Percentiles rank a stretch among this genome's conserved stretches.
These are phyloP conservation scores for Diabrotica undecimpunctata DNA, from an alignment of 1,140 invertebrate species.

Conservation along the genomic window DNA sequence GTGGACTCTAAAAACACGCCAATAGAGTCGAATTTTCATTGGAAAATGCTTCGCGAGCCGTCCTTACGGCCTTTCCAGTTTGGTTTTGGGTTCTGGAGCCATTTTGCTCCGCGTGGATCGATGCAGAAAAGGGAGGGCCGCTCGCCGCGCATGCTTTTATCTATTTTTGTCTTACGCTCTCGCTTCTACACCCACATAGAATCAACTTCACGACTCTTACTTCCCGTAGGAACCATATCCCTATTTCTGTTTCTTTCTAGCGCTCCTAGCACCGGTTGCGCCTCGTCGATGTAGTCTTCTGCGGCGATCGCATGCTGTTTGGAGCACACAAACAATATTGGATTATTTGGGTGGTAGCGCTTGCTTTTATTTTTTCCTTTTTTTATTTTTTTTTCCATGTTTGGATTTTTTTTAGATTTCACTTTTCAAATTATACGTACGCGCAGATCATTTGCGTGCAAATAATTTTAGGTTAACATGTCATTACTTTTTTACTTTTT, in stretches of 20 bases:
- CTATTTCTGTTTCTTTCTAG: slow-evolving; percentile 11
- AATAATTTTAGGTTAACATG: not conserved
- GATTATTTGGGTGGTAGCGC: not conserved
- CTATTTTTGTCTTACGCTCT: slow-evolving; percentile 47
- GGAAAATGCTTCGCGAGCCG: slow-evolving; percentile 24
- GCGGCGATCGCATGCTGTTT: slow-evolving; percentile 1
- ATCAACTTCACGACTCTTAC: slow-evolving; percentile 39
- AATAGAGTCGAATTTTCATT: slow-evolving; percentile 40
- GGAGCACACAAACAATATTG: slow-evolving; percentile 10
- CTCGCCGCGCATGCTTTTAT: slow-evolving; percentile 46
- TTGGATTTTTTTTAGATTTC: slow-evolving; percentile 16
- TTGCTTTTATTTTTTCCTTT: slow-evolving; percentile 13
- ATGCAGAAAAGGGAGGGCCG: slow-evolving; percentile 45
- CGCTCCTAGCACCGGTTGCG: slow-evolving; percentile 6
- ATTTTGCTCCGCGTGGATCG: slow-evolving; percentile 46
- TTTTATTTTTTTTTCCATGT: slow-evolving; percentile 3
- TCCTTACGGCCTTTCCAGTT: slow-evolving; percentile 45
- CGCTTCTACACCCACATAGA: slow-evolving; percentile 39
- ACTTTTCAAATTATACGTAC: slow-evolving; percentile 3
- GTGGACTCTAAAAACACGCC: slow-evolving; percentile 42
- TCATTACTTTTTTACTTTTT: not conserved
- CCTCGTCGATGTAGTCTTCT: slow-evolving; percentile 15
- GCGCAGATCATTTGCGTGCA: too few relatives aligned
- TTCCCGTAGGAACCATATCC: slow-evolving; percentile 20
- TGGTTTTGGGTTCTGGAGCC: slow-evolving; percentile 45